These are phyloP conservation scores for Drosophila ezoana DNA, from an alignment of 2,888 invertebrate species.

Conservation along the genomic window DNA sequence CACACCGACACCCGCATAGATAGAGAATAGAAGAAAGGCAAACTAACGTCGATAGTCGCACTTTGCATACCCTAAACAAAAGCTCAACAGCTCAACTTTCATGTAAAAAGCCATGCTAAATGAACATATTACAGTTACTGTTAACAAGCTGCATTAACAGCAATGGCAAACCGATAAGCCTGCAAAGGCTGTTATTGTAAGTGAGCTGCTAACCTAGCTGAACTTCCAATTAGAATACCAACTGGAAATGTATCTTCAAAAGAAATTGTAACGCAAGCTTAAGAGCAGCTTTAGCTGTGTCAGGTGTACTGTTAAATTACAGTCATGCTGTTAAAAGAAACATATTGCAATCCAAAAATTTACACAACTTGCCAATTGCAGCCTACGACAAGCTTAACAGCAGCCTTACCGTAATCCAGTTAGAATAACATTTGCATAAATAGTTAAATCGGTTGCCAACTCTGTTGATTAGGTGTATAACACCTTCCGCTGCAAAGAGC, in stretches of 20 bases:
- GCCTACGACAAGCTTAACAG: too few relatives aligned
- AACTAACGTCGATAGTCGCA: not conserved
- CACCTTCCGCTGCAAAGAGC: constrained; percentile 7
- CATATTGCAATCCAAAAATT: too few relatives aligned
- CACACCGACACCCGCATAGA: constrained; percentile 35
- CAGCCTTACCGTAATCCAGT: too few relatives aligned
- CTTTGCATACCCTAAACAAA: constrained; percentile 8
- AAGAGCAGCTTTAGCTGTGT: too few relatives aligned
- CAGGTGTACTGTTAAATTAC: not conserved
- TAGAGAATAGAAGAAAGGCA: constrained; percentile 13
- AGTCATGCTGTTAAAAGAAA: not conserved
- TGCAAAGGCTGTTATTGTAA: not conserved
- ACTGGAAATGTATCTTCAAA: too few relatives aligned
- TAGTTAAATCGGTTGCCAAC: not conserved
- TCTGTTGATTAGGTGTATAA: not conserved
- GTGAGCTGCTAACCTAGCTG: not conserved
- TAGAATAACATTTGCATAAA: not conserved
- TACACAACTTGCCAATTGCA: too few relatives aligned
- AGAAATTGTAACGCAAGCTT: too few relatives aligned
- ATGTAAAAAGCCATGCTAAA: too few relatives aligned
- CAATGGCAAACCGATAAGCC: too few relatives aligned
- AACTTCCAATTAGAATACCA: not conserved
- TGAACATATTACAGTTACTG: too few relatives aligned
- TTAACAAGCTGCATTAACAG: too few relatives aligned
- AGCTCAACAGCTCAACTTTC: not conserved